Percentiles rank a stretch among this genome's conserved stretches.
phyloP scores from a whole-genome alignment of 2,797 vertebrate species.

The Chelon labrosus region DNA sequence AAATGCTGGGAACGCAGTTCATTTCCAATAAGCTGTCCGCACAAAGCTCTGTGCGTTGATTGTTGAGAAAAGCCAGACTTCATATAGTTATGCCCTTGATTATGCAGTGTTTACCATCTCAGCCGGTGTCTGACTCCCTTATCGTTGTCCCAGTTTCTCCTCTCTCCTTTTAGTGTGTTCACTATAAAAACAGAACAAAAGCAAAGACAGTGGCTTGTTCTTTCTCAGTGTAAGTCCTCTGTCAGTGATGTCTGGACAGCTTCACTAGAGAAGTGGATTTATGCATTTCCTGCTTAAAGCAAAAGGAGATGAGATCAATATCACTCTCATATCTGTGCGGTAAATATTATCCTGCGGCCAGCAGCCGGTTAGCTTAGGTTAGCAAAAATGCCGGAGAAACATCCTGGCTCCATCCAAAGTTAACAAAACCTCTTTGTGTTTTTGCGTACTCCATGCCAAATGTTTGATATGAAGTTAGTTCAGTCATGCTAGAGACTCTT shows the following conservation, averaged over 20 bases:
- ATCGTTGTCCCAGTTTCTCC: conserved; percentile 15
- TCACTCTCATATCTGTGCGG: background rate
- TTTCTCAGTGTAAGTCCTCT: background rate
- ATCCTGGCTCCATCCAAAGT: background rate
- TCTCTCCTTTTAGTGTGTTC: too few relatives aligned
- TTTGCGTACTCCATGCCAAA: background rate
- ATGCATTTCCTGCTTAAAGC: background rate
- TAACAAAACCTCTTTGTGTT: background rate
- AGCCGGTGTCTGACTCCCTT: conserved; percentile 17
- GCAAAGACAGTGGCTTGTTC: background rate
- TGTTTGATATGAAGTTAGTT: too few relatives aligned
- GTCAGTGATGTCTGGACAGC: background rate
- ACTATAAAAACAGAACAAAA: background rate
- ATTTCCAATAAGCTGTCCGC: conserved; percentile 49
- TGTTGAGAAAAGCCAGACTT: conserved; percentile 32
- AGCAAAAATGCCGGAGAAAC: background rate
- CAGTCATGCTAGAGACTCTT: too few relatives aligned
- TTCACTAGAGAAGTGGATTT: background rate
- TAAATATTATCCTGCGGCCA: background rate
- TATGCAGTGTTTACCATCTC: conserved; percentile 21
- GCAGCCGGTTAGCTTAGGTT: background rate
- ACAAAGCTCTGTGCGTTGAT: background rate
- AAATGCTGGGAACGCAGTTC: conserved; percentile 31
- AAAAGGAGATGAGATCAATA: background rate
- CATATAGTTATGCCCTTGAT: conserved; percentile 18